Conservation (phyloP, 2,888 invertebrate species). For the Amiota mariae region DNA sequence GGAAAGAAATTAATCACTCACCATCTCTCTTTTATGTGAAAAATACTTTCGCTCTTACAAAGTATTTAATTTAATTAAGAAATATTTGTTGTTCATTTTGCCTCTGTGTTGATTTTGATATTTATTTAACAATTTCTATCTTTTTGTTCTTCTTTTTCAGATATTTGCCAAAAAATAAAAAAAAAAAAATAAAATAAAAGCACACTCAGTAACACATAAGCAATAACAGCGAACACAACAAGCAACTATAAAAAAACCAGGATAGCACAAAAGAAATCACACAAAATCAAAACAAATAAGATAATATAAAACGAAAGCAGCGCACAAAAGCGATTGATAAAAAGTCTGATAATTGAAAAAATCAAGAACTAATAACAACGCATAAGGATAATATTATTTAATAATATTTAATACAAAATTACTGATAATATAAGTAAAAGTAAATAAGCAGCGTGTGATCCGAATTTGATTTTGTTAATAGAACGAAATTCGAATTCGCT, state of each 20-base stretch:
- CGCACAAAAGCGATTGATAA: conserved; percentile 12
- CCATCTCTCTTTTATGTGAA: too few species aligned
- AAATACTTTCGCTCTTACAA: too few species aligned
- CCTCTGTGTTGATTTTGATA: too few species aligned
- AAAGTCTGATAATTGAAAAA: conserved; percentile 25
- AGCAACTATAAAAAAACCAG: background rate
- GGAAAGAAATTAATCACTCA: too few species aligned
- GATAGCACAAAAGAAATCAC: background rate
- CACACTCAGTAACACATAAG: conserved; percentile 14
- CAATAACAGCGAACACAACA: conserved; percentile 19
- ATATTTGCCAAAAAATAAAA: conserved; percentile 31
- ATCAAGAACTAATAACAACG: conserved; percentile 27
- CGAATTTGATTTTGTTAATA: conserved; percentile 18
- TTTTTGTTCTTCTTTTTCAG: conserved; percentile 33
- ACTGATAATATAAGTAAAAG: conserved; percentile 24
- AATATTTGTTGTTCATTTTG: too few species aligned
- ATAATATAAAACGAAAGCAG: conserved; percentile 9
- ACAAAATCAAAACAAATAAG: too few species aligned
- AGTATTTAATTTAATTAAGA: too few species aligned
- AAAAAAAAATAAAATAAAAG: conserved; percentile 2
- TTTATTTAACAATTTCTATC: conserved; percentile 5
- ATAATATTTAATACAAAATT: background rate
- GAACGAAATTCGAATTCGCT: conserved; percentile 7
- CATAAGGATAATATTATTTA: conserved; percentile 27
- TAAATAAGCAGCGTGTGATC: conserved; percentile 26